These are phyloP conservation scores for Malurus splendens DNA, from an alignment of 2,797 vertebrate species.

Conservation along the genomic window DNA sequence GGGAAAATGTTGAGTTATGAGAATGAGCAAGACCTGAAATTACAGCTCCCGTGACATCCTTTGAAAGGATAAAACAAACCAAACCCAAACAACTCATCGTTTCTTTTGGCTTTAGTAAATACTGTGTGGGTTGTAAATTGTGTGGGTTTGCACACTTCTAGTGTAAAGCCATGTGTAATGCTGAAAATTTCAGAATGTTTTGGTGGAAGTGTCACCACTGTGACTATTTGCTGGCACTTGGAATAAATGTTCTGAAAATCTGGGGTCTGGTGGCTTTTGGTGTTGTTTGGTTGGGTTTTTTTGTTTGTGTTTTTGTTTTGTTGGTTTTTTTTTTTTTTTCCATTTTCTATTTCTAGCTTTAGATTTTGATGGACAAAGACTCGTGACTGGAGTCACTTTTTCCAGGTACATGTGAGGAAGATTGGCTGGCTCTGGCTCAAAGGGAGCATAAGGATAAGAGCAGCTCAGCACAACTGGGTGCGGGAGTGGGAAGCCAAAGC, in stretches of 20 bases:
- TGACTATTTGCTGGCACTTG: not conserved
- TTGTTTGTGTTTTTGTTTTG: fast-evolving
- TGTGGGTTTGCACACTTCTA: not conserved
- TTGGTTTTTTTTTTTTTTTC: fast-evolving
- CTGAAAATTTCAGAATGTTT: not conserved
- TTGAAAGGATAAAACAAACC: not conserved
- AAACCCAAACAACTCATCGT: not conserved
- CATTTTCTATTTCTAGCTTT: not conserved
- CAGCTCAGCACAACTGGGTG: constrained; percentile 43
- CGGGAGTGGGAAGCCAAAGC: not conserved
- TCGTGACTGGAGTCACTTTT: not conserved
- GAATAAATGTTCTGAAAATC: not conserved
- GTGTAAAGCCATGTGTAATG: not conserved
- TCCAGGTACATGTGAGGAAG: not conserved
- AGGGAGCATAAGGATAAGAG: constrained; percentile 42
- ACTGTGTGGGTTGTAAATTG: not conserved
- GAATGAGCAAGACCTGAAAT: not conserved
- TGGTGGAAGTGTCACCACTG: not conserved
- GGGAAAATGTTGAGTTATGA: not conserved
- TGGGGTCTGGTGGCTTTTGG: not conserved
- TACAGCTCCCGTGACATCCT: not conserved
- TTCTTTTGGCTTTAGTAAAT: not conserved
- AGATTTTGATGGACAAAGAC: not conserved
- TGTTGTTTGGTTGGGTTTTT: not conserved
- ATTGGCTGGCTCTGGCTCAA: constrained; percentile 23